Evolutionary conservation across 2,797 vertebrate species (phyloP).

Genomic region (Syngnathus acus): DNA sequence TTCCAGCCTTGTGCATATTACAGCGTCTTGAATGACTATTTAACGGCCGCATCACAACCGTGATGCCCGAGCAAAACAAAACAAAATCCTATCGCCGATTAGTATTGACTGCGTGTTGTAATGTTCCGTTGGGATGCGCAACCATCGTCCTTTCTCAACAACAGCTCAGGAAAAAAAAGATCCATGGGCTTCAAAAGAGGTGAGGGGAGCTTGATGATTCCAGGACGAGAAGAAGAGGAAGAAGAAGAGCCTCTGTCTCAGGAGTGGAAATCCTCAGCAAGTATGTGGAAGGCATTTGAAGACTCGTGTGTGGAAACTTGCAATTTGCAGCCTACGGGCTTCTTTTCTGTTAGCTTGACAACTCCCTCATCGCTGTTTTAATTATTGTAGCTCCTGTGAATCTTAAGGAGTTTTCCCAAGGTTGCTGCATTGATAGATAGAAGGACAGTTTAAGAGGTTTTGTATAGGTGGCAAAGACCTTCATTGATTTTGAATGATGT

Average conservation of each 20-base stretch:
- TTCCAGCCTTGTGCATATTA: background rate
- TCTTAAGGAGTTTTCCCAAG: background rate
- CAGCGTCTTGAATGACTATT: background rate
- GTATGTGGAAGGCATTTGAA: slow-evolving; percentile 55
- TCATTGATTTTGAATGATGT: background rate
- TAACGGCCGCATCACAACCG: background rate
- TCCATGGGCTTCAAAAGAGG: slow-evolving; percentile 28
- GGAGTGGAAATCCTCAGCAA: slow-evolving; percentile 37
- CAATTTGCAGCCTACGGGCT: background rate
- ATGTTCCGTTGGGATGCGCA: background rate
- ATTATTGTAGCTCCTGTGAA: background rate
- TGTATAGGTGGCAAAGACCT: background rate
- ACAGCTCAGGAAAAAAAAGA: slow-evolving; percentile 9
- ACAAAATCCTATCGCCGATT: background rate
- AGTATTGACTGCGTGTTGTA: background rate
- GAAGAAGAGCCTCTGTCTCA: slow-evolving; percentile 3
- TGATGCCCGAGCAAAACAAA: background rate
- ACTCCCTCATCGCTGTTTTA: background rate
- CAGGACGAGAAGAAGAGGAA: background rate
- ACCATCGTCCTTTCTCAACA: background rate
- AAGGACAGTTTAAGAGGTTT: background rate
- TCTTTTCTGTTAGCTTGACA: background rate
- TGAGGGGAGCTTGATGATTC: slow-evolving; percentile 30
- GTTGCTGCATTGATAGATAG: background rate
- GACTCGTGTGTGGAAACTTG: slow-evolving; percentile 28